Evolutionary conservation across 2,797 vertebrate species (phyloP).

Genomic region (Melopsittacus undulatus): DNA sequence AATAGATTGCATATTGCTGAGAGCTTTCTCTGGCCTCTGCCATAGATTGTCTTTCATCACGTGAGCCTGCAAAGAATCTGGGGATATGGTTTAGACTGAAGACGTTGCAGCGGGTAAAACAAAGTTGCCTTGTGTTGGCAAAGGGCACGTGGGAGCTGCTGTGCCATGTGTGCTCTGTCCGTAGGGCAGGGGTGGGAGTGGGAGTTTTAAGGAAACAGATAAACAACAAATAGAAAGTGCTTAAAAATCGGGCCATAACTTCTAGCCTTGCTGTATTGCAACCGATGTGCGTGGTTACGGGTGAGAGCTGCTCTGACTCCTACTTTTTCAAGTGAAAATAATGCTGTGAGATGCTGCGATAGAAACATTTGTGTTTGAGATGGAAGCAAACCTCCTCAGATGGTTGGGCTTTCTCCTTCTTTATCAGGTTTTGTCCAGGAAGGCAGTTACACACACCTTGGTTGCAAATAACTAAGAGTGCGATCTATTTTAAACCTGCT

Average conservation of each 20-base stretch:
- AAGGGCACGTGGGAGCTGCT: conserved; percentile 55
- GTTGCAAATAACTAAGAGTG: conserved; percentile 63
- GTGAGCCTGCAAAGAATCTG: not conserved
- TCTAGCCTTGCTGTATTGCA: not conserved
- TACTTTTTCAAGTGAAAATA: conserved; percentile 21
- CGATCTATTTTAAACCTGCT: conserved; percentile 75
- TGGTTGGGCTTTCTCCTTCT: conserved; percentile 3
- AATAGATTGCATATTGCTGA: not conserved
- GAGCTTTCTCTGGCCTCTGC: conserved; percentile 11
- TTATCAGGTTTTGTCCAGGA: conserved; percentile 42
- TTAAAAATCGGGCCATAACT: not conserved
- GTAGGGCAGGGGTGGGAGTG: conserved; percentile 37
- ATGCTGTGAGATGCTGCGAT: not conserved
- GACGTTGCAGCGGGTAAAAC: not conserved
- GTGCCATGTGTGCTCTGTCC: conserved; percentile 13
- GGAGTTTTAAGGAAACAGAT: conserved; percentile 68
- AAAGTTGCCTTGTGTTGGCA: conserved; percentile 48
- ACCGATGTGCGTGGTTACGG: accelerated
- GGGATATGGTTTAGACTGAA: not conserved
- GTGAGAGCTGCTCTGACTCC: not conserved
- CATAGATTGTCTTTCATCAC: not conserved
- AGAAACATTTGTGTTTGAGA: not conserved
- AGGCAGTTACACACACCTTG: conserved; percentile 66
- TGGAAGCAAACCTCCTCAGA: not conserved
- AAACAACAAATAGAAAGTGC: conserved; percentile 22